Base-by-base conservation (phyloP, 2,888 invertebrate genomes). In the Gastracanthus pulcherrimus region DNA sequence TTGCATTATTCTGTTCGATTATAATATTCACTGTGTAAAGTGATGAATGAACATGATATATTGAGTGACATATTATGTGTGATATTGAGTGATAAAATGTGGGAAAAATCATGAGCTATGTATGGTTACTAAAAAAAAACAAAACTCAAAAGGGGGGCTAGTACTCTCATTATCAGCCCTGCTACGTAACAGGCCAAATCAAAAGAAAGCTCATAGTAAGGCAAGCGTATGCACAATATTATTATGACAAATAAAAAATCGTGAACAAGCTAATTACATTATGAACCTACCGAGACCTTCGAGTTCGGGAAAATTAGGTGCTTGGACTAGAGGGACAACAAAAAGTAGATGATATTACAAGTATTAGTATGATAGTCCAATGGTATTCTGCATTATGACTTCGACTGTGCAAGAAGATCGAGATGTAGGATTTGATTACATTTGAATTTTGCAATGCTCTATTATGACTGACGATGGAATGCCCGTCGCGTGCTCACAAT, bases 271-370 rank as follows among this genome's bases (percentile, higher is more conserved):
- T 89, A 91, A 91, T 79, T 90, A 91, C 89, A 89, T 89, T 90
- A 90, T 90, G 89, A 92, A 94, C 93, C 92, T 94, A 94, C 94
- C 94, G 92, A 94, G 92, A 91, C 92, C 93, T 92, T 93, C 93
- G 88, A 94, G 93, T 92, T 93, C 93, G 92, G 93, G 93, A 92
- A 93, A 94, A 92, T 93, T 92, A 92, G 93, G 93, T 92, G 93
- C 94, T 92, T 93, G 93, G 92, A 94, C 94, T 94, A 92, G 90
- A 92, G 90, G 91, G 89, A 87, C 88, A 91, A 92, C 89, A 91
- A 87, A 90, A 91, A 91, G 86, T 90, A 79, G 87, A 90, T 90
- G 90, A 89, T 85, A 90, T 90, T 89, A 87, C 88, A 89, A 79
- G 87, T 86, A 91, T 90, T 90, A 90, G 88, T 90, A 87, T 89